These are phyloP conservation scores for Trachemys scripta DNA, from an alignment of 2,113 vertebrate genomes.

Conservation along the genomic window DNA sequence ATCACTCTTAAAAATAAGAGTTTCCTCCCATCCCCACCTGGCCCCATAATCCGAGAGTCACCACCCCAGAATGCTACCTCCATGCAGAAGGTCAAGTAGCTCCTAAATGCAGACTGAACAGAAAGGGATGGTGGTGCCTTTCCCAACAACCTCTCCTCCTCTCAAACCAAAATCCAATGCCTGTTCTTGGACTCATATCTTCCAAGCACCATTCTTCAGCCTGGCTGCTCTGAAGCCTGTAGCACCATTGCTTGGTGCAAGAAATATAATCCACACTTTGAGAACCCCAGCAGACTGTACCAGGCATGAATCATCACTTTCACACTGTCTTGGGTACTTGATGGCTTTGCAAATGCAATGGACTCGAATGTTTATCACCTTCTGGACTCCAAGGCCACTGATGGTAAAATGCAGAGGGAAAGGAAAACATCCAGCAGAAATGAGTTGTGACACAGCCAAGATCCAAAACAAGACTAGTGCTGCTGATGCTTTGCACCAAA, in stretches of 20 bases:
- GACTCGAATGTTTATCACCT: neutral
- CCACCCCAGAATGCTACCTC: neutral
- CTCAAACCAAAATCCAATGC: neutral
- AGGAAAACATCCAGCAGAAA: neutral
- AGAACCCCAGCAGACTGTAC: neutral
- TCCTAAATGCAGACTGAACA: neutral
- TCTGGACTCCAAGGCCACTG: neutral
- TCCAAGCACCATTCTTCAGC: neutral
- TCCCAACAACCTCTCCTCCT: neutral
- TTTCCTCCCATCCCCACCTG: neutral
- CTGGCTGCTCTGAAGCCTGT: neutral
- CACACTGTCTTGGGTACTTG: neutral
- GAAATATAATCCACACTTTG: neutral
- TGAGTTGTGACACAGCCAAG: neutral
- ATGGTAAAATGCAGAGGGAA: neutral
- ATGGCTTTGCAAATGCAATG: neutral
- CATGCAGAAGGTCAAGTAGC: neutral
- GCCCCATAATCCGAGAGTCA: neutral
- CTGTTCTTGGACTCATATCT: neutral
- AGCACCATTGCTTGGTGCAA: neutral
- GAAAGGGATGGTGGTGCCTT: neutral
- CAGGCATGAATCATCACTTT: neutral
- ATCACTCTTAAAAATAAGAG: neutral
- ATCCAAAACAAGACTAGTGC: fast-evolving
- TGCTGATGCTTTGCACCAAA: neutral